A percentile compares a stretch with the other conserved stretches of the same genome.
phyloP scores from a whole-genome alignment of 2,113 vertebrate species.

The Sardina pilchardus region DNA sequence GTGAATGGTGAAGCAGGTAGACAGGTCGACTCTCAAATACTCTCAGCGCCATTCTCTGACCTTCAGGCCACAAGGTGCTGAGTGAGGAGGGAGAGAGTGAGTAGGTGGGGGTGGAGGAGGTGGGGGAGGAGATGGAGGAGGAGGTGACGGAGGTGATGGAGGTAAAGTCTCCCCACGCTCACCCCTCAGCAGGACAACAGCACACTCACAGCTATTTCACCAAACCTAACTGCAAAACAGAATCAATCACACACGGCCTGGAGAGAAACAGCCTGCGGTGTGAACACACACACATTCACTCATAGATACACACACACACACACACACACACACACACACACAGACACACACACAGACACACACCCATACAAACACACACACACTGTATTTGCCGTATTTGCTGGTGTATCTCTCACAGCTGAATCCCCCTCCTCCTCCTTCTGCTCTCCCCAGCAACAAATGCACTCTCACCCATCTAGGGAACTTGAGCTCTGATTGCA shows the following conservation, averaged over 20 bases:
- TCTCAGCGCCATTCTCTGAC: neutral
- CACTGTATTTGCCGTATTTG: neutral
- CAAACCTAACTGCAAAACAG: neutral
- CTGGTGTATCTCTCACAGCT: neutral
- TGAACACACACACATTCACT: neutral
- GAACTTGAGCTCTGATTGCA: neutral
- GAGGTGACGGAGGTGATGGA: neutral
- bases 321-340: neutral
- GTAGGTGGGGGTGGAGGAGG: neutral
- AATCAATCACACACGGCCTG: neutral
- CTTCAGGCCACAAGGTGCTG: neutral
- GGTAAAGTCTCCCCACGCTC: slow-evolving; percentile 16
- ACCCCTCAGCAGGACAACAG: slow-evolving; percentile 36
- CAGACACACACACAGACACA: neutral
- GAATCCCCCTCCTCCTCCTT: neutral
- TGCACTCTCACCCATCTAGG: neutral
- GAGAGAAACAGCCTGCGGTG: neutral
- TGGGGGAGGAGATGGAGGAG: neutral
- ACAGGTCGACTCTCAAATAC: neutral
- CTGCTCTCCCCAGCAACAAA: neutral
- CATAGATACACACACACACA: neutral
- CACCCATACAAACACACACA: neutral
- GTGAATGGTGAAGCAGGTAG: neutral
- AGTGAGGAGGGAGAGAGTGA: neutral
- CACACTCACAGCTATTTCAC: slow-evolving; percentile 19